Evolutionary conservation across 2,113 vertebrate genomes (phyloP).

Genomic region (Alaudala cheleensis): DNA sequence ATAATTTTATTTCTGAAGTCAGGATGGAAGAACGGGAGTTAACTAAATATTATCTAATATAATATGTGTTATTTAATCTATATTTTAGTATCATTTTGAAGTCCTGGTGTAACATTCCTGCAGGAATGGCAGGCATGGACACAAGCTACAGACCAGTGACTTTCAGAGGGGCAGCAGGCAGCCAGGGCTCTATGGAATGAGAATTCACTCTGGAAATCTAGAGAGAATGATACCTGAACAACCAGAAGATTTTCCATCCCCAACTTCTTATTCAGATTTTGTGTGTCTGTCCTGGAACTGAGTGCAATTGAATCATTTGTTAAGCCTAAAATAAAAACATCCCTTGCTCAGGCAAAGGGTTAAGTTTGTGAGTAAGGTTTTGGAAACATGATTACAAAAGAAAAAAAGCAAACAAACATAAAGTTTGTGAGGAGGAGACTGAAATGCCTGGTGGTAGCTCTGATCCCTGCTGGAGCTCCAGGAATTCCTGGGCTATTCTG

Average conservation of each 20-base stretch:
- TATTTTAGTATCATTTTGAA: not conserved
- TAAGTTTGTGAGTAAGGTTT: not conserved
- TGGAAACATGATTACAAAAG: not conserved
- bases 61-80: not conserved
- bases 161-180: not conserved
- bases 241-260: not conserved
- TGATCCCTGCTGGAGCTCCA: not conserved
- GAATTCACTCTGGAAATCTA: not conserved
- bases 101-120: not conserved
- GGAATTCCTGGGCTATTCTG: not conserved
- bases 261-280: not conserved
- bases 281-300: not conserved
- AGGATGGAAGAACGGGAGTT: not conserved
- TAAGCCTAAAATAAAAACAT: not conserved
- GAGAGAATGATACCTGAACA: not conserved
- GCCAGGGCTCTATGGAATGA: not conserved
- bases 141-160: no score
- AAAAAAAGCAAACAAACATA: not conserved
- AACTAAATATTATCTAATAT: not conserved
- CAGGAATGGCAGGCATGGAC: not conserved
- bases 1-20: not conserved
- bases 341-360: not conserved
- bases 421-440: not conserved
- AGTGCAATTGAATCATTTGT: accelerated
- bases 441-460: not conserved